Conservation (phyloP, 2,113 vertebrate genomes). For the Clarias batrachus region DNA sequence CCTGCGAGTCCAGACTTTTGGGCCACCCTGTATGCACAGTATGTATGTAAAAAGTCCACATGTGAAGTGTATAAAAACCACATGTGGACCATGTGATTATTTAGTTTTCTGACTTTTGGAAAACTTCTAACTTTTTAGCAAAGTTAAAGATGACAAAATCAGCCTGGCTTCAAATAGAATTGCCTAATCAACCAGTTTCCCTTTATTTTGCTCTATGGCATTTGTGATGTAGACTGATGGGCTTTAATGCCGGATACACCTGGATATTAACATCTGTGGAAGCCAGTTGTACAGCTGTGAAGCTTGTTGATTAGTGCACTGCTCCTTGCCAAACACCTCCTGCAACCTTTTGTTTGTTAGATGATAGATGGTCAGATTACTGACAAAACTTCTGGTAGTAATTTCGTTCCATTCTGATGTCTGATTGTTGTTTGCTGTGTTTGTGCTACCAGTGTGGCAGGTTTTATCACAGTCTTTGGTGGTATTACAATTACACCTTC, state of each 20-base stretch:
- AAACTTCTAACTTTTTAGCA: neutral
- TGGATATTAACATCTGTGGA: slow-evolving; percentile 26
- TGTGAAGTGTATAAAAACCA: neutral
- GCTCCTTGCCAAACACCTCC: slow-evolving; percentile 20
- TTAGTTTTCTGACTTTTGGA: neutral
- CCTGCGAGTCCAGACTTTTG: too few relatives aligned
- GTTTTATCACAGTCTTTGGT: neutral
- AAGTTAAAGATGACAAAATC: neutral
- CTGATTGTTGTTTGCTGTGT: slow-evolving; percentile 18
- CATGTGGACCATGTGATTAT: neutral
- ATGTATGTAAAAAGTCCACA: neutral
- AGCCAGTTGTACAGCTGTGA: slow-evolving; percentile 27
- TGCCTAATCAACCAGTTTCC: slow-evolving; percentile 26
- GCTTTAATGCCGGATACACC: slow-evolving; percentile 26
- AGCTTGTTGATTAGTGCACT: slow-evolving; percentile 23
- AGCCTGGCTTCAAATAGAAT: slow-evolving; percentile 8
- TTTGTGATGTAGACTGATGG: slow-evolving; percentile 6
- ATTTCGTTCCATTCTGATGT: slow-evolving; percentile 28
- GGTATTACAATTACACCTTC: slow-evolving; percentile 10
- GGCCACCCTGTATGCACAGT: neutral
- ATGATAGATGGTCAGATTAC: slow-evolving; percentile 28
- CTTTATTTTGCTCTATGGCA: neutral
- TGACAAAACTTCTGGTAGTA: slow-evolving; percentile 34
- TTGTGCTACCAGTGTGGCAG: neutral
- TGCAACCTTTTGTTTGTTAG: slow-evolving; percentile 31